Percentiles rank a stretch among this genome's conserved stretches.
Conservation (phyloP, 2,113 vertebrate genomes). For the Abramis brama region DNA sequence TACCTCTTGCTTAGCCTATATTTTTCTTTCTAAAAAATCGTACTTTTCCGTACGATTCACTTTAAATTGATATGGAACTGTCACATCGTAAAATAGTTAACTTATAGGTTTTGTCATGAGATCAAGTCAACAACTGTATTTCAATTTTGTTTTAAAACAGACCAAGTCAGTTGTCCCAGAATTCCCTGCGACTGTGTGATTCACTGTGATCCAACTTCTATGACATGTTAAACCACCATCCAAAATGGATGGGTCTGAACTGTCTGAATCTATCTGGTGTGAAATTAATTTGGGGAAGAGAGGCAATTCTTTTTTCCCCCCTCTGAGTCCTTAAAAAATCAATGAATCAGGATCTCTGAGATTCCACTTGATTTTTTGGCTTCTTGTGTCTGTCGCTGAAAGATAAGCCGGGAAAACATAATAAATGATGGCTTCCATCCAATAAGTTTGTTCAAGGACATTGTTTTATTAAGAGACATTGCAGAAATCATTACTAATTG, state of each 20-base stretch:
- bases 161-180: not conserved
- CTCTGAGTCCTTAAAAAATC: not conserved
- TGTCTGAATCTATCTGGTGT: constrained; percentile 73
- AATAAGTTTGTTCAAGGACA: not conserved
- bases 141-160: not conserved
- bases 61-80: too few species aligned
- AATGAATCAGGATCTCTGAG: not conserved
- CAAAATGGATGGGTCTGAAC: constrained; percentile 4
- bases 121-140: not conserved
- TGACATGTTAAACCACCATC: constrained; percentile 20
- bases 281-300: constrained; percentile 73
- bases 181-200: not conserved
- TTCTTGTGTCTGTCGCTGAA: not conserved
- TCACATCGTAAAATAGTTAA: too few species aligned
- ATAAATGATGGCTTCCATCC: not conserved
- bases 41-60: too few species aligned
- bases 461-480: not conserved
- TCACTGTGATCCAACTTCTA: not conserved
- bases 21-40: too few species aligned
- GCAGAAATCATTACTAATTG: not conserved
- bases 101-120: too few species aligned
- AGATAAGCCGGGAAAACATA: not conserved
- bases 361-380: constrained; percentile 1
- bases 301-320: not conserved
- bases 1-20: too few species aligned